These are phyloP conservation scores for Campylorhamphus procurvoides DNA, from an alignment of 2,113 vertebrate genomes.

Conservation along the genomic window DNA sequence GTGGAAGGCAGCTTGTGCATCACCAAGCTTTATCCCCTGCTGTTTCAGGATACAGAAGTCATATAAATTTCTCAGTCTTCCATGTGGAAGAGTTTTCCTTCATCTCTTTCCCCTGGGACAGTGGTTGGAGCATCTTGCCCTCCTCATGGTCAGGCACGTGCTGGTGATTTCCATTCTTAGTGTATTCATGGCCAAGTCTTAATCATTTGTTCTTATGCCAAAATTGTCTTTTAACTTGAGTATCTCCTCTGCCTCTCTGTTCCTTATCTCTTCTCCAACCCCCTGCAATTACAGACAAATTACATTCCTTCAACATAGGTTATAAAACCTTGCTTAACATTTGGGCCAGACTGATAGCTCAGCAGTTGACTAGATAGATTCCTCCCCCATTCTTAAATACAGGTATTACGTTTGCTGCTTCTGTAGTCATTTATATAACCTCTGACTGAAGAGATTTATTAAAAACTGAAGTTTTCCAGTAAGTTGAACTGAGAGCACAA, in stretches of 20 bases:
- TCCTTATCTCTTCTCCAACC: constrained; percentile 38
- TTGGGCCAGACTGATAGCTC: constrained; percentile 12
- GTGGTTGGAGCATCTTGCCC: background rate
- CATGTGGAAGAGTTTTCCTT: background rate
- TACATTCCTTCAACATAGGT: constrained; percentile 6
- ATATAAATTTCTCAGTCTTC: background rate
- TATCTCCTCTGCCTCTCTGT: constrained; percentile 3
- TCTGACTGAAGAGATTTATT: constrained; percentile 37
- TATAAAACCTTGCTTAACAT: background rate
- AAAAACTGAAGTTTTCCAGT: background rate
- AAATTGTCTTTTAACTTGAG: constrained; percentile 22
- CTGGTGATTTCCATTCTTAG: background rate
- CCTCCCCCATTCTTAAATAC: background rate
- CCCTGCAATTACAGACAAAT: constrained; percentile 41
- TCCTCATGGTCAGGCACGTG: background rate
- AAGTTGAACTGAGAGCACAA: background rate
- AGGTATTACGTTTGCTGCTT: constrained; percentile 26
- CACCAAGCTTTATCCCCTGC: background rate
- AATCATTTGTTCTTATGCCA: constrained; percentile 46
- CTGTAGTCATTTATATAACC: constrained; percentile 32
- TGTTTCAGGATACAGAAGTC: background rate
- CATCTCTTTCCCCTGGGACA: accelerated
- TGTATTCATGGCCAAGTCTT: background rate
- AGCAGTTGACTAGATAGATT: background rate
- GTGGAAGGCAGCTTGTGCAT: background rate